Base-by-base conservation (phyloP, 1,140 invertebrate genomes). In the Gryon sp. region DNA sequence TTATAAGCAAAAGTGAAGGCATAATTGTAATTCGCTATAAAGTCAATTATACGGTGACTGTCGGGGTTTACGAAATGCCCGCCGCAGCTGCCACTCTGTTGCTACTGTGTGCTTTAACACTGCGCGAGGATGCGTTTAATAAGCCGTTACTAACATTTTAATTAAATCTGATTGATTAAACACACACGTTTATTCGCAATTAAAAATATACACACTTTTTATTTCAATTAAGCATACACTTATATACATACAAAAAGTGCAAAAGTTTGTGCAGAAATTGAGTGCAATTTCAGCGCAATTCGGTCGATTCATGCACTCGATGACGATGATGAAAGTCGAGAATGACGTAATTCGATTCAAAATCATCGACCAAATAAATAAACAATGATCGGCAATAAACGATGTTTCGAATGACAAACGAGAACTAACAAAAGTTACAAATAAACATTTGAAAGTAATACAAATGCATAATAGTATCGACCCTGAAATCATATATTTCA, bases 401-500 rank as follows among this genome's bases (percentile, higher is more conserved):
- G n/a, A n/a, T n/a, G n/a, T n/a, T n/a, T n/a, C n/a, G n/a, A n/a
- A n/a, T n/a, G n/a, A n/a, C n/a, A n/a, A n/a, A n/a, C n/a, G n/a
- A n/a, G n/a, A n/a, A 0, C n/a, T 18, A 45, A 14, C 28, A 16
- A 30, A 20, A 19, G 22, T 41, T 4, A 24, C 34, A 4, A 41
- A 41, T 2, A 41, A 45, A 66, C 46, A 60, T 66, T 65, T 75
- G 59, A 75, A 75, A 79, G 62, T 73, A 63, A 73, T 73, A n/a
- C n/a, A 69, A 46, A 69, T 73, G 48, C 57, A 69, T 73, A 73
- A 78, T 69, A 63, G 62, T 63, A 43, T 59, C 60, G 75, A 78
- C 70, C 75, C 62, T 78, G 75, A 75, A 80, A 75, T 66, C 43
- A 78, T 78, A n/a, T n/a, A 66, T 72, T 70, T 70, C 73, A 78